Conservation (phyloP, 2,888 invertebrate genomes). For the Dexiosoma caninum region DNA sequence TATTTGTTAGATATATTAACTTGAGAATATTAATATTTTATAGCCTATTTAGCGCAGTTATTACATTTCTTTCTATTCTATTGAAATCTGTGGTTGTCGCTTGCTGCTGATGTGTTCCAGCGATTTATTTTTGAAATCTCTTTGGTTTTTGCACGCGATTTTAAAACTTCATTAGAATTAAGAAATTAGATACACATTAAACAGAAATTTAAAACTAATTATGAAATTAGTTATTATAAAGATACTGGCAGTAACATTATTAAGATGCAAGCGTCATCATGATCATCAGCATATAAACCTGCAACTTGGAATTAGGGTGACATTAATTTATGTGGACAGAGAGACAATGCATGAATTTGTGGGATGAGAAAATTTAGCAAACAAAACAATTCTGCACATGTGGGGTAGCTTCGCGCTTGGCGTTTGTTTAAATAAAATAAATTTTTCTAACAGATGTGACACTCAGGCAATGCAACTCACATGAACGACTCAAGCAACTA, state of each 20-base stretch:
- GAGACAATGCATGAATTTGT: neutral
- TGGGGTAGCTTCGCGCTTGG: too few relatives aligned
- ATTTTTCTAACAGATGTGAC: too few relatives aligned
- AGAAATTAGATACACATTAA: conserved; percentile 36
- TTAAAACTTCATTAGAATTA: conserved; percentile 21
- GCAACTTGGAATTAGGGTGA: conserved; percentile 2
- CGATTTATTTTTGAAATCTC: neutral
- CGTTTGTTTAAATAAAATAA: too few relatives aligned
- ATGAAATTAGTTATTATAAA: conserved; percentile 8
- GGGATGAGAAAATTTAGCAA: neutral
- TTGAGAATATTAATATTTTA: too few relatives aligned
- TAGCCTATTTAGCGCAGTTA: too few relatives aligned
- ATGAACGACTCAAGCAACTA: too few relatives aligned
- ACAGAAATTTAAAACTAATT: conserved; percentile 37
- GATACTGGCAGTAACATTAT: neutral
- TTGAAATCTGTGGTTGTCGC: neutral
- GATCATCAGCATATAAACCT: too few relatives aligned
- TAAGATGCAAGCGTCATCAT: neutral
- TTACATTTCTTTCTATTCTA: neutral
- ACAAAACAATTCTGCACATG: too few relatives aligned
- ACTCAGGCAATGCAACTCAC: too few relatives aligned
- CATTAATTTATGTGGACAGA: neutral
- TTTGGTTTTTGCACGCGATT: conserved; percentile 38
- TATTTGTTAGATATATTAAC: too few relatives aligned
- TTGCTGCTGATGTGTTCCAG: neutral